Evolutionary conservation across 2,888 invertebrate genomes (phyloP).

Genomic region (Crepidodera aurea): DNA sequence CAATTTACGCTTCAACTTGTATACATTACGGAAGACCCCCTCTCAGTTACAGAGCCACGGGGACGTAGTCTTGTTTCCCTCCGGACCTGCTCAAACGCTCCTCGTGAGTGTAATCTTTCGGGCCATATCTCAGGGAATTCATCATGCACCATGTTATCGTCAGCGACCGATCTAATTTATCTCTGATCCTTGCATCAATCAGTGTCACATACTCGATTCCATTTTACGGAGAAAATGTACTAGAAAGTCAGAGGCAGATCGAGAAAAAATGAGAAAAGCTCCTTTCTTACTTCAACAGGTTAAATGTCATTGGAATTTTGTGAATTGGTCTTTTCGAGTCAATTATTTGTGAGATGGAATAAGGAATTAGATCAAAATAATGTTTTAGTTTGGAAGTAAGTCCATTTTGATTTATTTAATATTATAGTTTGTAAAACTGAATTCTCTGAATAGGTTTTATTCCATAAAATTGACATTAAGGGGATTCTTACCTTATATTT

Average conservation of each 20-base stretch:
- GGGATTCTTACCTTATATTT: too few relatives aligned
- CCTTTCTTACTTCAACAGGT: constrained; percentile 21
- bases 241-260: constrained; percentile 28
- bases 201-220: constrained; percentile 46
- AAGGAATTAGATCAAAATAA: neutral
- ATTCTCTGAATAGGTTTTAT: too few relatives aligned
- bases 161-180: constrained; percentile 44
- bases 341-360: constrained; percentile 5
- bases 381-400: too few relatives aligned
- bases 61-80: constrained; percentile 1
- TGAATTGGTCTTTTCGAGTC: neutral
- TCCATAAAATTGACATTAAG: too few relatives aligned
- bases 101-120: constrained; percentile 27
- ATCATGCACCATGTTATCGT: constrained; percentile 37
- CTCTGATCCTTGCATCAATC: constrained; percentile 48
- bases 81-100: constrained; percentile 8
- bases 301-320: constrained; percentile 18
- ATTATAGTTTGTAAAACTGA: too few relatives aligned
- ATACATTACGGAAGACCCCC: neutral
- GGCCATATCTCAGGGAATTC: constrained; percentile 30
- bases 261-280: constrained; percentile 18
- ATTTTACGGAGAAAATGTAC: constrained; percentile 41
- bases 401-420: too few relatives aligned
- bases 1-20: too few relatives aligned
- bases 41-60: neutral